Evolutionary conservation across 2,797 vertebrate species (phyloP), one percentile per base, ranked within the genome.

Genomic region (Lerista edwardsae): DNA sequence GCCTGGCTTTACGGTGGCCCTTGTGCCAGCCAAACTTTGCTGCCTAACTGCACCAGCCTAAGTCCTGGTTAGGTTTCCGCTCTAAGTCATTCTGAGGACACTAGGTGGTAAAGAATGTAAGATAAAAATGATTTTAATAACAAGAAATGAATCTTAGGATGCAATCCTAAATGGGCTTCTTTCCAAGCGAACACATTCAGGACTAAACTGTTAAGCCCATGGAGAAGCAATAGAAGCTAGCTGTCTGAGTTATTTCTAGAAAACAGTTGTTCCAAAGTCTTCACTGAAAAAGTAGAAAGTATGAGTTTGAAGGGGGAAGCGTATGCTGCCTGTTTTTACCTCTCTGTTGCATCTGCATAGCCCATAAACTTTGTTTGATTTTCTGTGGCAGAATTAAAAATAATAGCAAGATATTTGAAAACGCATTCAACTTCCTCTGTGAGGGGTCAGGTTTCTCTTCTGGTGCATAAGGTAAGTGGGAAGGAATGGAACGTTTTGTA

Each of bases 401-500:
- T n/a, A 34, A 75, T 31, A 36, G 41, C 25, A 41, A 80, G 29
- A 41, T 72, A 5, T 79, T 87, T 80, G 31, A 84, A 75, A 86
- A 55, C 57, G 23, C 14, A 41, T 83, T 47, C n/a, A 64, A 82
- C 84, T 75, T 84, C 83, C 39, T 62, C 47, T 91, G 83, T 92
- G 84, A 69, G 72, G 89, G 82, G 39, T 82, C 59, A 59, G n/a
- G 84, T 79, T 67, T 76, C 2, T 86, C 68, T 87, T 86, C 59
- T 78, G 27, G 39, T 47, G 31, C 27, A 80, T 90, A 86, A 92
- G 77, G 90, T 69, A 84, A 88, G 80, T 73, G 31, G 93, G 92
- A 88, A 84, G 94, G 91, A 94, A 94, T 65, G 6, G 87, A 91
- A 89, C 71, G 64, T 81, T 90, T 0, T 1, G 65, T 84, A 34